Conservation (phyloP, 1,140 invertebrate species). For the Bilobella aurantiaca region DNA sequence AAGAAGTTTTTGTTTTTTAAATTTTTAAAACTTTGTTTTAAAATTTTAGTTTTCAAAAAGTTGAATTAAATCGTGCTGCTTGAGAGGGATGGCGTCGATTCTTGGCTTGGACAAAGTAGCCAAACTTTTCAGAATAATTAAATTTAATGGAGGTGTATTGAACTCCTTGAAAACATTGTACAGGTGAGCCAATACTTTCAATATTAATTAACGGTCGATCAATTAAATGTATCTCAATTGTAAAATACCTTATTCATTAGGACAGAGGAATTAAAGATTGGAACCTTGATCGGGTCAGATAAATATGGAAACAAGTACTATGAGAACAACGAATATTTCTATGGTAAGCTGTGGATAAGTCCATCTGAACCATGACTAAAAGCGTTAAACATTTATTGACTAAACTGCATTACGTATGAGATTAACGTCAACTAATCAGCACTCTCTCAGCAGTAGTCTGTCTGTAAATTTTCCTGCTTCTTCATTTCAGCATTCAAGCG, state of each 20-base stretch:
- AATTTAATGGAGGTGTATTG: conserved; percentile 64
- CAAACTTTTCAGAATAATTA: conserved; percentile 56
- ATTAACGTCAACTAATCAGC: too few species aligned
- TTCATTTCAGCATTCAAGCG: too few species aligned
- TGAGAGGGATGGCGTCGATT: conserved; percentile 37
- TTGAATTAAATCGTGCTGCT: neutral
- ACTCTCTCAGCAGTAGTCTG: too few species aligned
- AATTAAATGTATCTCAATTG: too few species aligned
- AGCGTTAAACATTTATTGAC: too few species aligned
- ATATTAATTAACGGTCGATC: neutral
- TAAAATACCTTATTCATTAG: conserved; percentile 45
- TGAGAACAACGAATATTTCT: conserved; percentile 81
- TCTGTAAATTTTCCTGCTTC: neutral
- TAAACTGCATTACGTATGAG: too few species aligned
- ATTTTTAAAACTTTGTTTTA: too few species aligned
- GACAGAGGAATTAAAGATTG: conserved; percentile 75
- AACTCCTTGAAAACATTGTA: conserved; percentile 58
- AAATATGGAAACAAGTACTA: conserved; percentile 94
- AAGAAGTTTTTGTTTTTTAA: too few species aligned
- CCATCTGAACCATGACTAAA: too few species aligned
- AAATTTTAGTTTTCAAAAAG: neutral
- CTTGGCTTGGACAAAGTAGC: conserved; percentile 62
- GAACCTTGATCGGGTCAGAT: conserved; percentile 80
- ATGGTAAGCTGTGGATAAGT: conserved; percentile 48
- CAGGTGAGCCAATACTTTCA: conserved; percentile 52